Conservation (phyloP, 2,797 vertebrate genomes). For the Toxotes lorentzi region DNA sequence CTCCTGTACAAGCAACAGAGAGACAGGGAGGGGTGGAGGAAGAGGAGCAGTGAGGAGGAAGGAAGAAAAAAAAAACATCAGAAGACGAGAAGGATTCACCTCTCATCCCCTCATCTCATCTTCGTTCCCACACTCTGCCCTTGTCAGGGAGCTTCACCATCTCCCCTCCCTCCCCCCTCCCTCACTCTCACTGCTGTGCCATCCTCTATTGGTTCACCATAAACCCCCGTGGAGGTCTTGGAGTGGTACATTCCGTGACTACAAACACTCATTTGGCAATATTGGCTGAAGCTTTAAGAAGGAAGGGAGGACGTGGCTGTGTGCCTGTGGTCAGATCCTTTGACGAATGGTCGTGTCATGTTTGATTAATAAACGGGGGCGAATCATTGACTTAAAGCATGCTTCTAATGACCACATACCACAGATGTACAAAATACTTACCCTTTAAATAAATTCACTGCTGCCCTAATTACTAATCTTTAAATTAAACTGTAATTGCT, state of each 20-base stretch:
- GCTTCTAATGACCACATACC: constrained; percentile 41
- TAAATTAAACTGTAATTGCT: constrained; percentile 31
- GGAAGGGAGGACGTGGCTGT: constrained; percentile 7
- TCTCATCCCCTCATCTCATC: constrained; percentile 32
- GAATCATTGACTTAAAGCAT: constrained; percentile 33
- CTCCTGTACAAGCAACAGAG: constrained; percentile 54
- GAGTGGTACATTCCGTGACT: constrained; percentile 59
- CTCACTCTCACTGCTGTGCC: neutral
- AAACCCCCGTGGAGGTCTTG: constrained; percentile 25
- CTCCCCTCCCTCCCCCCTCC: constrained; percentile 12
- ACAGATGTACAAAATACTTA: constrained; percentile 22
- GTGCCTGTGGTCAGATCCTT: constrained; percentile 20
- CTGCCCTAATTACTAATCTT: constrained; percentile 32
- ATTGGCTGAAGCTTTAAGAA: constrained; percentile 36
- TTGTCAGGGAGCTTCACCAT: constrained; percentile 34
- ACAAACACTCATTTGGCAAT: constrained; percentile 45
- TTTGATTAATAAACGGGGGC: constrained; percentile 55
- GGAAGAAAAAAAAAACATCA: neutral
- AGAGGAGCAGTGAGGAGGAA: constrained; percentile 2
- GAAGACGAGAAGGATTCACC: constrained; percentile 48
- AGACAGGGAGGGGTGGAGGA: constrained; percentile 18
- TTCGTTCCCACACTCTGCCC: constrained; percentile 55
- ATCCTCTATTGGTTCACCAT: neutral
- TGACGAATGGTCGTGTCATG: constrained; percentile 40
- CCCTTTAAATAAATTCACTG: constrained; percentile 36